phyloP scores from a whole-genome alignment of 2,113 vertebrate species.

The Ardeotis arabs region DNA sequence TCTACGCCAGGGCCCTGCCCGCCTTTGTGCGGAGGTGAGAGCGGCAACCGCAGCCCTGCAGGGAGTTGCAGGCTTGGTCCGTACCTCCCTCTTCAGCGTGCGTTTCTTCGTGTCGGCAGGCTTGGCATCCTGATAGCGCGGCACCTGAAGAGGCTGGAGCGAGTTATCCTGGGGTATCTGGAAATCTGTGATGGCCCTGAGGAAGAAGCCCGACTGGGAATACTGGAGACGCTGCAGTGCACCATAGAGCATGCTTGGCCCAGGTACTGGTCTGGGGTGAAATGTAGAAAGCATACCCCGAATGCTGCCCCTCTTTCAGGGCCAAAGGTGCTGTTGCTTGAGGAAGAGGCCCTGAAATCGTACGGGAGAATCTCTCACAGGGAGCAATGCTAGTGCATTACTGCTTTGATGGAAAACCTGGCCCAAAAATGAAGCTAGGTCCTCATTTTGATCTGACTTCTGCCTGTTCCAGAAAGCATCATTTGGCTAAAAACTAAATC shows the following conservation, averaged over 20 bases:
- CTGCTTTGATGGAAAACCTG: neutral
- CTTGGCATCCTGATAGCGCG: constrained; percentile 80
- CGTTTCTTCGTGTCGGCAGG: constrained; percentile 46
- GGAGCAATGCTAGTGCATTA: rapidly evolving
- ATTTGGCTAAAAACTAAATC: neutral
- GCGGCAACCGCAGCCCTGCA: too few relatives aligned
- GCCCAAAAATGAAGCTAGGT: neutral
- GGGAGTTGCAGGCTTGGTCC: neutral
- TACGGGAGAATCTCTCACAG: neutral
- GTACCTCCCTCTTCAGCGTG: rapidly evolving
- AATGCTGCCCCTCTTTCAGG: neutral
- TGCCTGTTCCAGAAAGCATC: neutral
- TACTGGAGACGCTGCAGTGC: constrained; percentile 79
- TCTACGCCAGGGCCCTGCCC: constrained; percentile 80
- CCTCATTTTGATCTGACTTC: neutral
- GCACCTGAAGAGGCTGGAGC: constrained; percentile 86
- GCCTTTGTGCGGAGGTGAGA: constrained; percentile 79
- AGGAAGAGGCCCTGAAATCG: neutral
- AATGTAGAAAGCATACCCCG: neutral
- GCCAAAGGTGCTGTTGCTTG: neutral
- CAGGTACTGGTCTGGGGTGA: constrained; percentile 68
- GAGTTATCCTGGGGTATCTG: constrained; percentile 87
- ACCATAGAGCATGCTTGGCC: constrained; percentile 85
- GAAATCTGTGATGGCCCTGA: constrained; percentile 87
- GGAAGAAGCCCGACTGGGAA: constrained; percentile 80